Percentiles rank a stretch among this genome's conserved stretches.
Conservation (phyloP, 2,888 invertebrate species). For the Atrina japonica region DNA sequence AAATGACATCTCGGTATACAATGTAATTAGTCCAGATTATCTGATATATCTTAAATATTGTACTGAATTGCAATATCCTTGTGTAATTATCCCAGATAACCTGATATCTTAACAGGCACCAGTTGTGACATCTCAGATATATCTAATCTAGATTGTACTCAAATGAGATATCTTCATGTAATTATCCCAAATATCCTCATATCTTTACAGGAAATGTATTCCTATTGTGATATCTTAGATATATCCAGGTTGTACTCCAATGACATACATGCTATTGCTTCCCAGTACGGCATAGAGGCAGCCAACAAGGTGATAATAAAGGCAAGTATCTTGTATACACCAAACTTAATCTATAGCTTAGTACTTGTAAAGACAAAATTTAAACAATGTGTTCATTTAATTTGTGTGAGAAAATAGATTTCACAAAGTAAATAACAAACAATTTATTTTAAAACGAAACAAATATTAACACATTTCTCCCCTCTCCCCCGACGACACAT, state of each 20-base stretch:
- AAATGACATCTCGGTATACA: too few relatives aligned
- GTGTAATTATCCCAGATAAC: neutral
- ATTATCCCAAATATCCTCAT: neutral
- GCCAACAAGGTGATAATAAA: conserved; percentile 94
- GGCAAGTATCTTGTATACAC: conserved; percentile 80
- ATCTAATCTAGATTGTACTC: neutral
- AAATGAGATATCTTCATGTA: neutral
- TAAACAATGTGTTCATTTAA: too few relatives aligned
- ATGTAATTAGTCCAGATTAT: too few relatives aligned
- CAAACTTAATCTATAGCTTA: too few relatives aligned
- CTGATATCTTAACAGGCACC: neutral
- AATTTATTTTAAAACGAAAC: too few relatives aligned
- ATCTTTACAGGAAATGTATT: conserved; percentile 88
- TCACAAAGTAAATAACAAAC: too few relatives aligned
- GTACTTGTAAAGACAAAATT: too few relatives aligned
- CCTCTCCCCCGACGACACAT: too few relatives aligned
- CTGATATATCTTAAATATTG: too few relatives aligned
- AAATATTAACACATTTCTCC: too few relatives aligned
- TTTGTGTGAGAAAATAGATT: too few relatives aligned
- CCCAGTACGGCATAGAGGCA: conserved; percentile 97
- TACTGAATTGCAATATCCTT: neutral
- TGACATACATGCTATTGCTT: conserved; percentile 94
- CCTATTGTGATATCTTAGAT: conserved; percentile 86
- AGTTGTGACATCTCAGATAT: neutral
- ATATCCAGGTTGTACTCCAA: conserved; percentile 93